Evolutionary conservation across 2,797 vertebrate species (phyloP).

Genomic region (Harpagifer antarcticus): DNA sequence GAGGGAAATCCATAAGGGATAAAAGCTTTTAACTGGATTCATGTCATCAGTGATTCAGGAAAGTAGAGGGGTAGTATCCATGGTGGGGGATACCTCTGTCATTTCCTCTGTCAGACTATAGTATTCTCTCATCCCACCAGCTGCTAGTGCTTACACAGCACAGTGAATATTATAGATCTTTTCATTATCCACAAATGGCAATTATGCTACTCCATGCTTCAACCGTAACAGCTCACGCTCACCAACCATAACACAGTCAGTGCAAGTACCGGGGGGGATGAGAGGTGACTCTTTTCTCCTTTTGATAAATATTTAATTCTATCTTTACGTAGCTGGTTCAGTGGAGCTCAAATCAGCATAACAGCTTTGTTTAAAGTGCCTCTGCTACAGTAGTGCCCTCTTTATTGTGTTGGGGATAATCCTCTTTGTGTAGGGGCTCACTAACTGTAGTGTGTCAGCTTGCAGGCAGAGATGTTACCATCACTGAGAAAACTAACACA

Average conservation of each 20-base stretch:
- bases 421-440: conserved; percentile 54
- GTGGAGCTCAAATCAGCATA: conserved; percentile 18
- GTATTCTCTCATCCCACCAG: conserved; percentile 21
- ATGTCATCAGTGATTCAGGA: conserved; percentile 53
- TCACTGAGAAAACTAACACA: neutral
- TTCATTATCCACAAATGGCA: conserved; percentile 51
- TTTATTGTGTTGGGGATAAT: conserved; percentile 58
- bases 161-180: conserved; percentile 62
- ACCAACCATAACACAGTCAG: conserved; percentile 6
- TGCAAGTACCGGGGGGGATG: neutral
- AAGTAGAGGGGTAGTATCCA: conserved; percentile 18
- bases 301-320: conserved; percentile 2
- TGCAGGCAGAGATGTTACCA: conserved; percentile 1
- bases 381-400: conserved; percentile 8
- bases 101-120: conserved; percentile 24
- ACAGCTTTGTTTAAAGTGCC: conserved; percentile 20
- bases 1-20: conserved; percentile 43
- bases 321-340: conserved; percentile 10
- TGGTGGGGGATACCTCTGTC: conserved; percentile 11
- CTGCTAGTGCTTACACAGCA: conserved; percentile 40
- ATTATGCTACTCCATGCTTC: conserved; percentile 33
- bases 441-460: conserved; percentile 32
- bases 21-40: conserved; percentile 55
- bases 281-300: neutral
- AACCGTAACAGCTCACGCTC: conserved; percentile 2